Base-by-base conservation (phyloP, 2,888 invertebrate species). In the Danaus chrysippus region DNA sequence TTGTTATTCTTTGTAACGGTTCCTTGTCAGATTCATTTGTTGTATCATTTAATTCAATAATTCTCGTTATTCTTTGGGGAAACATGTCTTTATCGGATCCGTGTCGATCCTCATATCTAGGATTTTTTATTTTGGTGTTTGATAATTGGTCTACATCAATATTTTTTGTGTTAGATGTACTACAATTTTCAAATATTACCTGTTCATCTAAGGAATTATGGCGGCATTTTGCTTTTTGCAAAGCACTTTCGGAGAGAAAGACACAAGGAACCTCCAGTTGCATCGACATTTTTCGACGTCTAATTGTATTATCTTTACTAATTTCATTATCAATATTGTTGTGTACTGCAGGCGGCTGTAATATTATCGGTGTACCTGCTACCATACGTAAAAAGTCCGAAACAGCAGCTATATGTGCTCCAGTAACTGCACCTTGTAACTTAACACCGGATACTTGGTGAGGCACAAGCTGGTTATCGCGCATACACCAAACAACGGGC, bases 401-500 rank as follows among this genome's bases (percentile, higher is more conserved):
- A 59, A 94, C 93, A 63, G 93, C 93, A 61, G 93, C 92, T 87
- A 93, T 93, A 74, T 94, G 94, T 56, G 93, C 93, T 73, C 93
- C 92, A 41, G 93, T 94, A 66, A 93, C 90, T 64, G 92, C 92
- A 66, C 94, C 93, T 80, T 93, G 93, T 73, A 94, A 90, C 72
- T 93, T 89, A 70, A 94, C 93, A 73, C 93, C 93, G 64, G 93
- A 93, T 71, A 94, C 89, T 81, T 93, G 93, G 69, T 94, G 92
- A 70, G 94, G 94, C 79, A 93, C 92, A 91, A 93, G 93, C 81
- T 92, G 92, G 85, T 93, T 93, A 87, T 93, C 93, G 83, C 93
- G 92, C 80, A 92, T 89, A 90, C 93, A 93, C 93, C 93, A 94
- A 81, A 93, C 93, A 74, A 94, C 93, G 84, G 92, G 91, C 84